phyloP scores from a whole-genome alignment of 1,140 invertebrate species.

The Solen grandis region DNA sequence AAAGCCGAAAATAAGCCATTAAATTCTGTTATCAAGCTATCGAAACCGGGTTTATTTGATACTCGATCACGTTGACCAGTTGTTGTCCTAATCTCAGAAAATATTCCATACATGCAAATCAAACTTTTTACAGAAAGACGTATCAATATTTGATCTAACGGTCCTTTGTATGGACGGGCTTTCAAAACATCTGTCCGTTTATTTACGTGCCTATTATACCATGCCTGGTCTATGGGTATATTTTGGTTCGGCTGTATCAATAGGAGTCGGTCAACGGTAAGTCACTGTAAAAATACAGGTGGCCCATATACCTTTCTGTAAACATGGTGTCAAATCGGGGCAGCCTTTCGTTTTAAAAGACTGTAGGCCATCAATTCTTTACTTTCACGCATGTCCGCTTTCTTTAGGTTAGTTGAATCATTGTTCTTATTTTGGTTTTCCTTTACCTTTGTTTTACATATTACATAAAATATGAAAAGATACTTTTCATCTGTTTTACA shows the following conservation, averaged over 20 bases:
- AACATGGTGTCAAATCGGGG: too few species aligned
- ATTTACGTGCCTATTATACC: slow-evolving; percentile 33
- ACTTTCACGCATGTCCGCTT: too few species aligned
- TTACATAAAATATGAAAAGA: too few species aligned
- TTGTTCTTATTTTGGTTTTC: too few species aligned
- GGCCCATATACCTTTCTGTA: too few species aligned
- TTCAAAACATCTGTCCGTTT: slow-evolving; percentile 44
- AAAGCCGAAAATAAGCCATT: slow-evolving; percentile 20
- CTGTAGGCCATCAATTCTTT: too few species aligned
- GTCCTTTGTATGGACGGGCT: slow-evolving; percentile 33
- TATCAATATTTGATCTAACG: slow-evolving; percentile 56
- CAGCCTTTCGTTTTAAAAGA: too few species aligned
- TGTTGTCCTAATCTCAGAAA: slow-evolving; percentile 51
- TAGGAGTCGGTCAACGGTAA: slow-evolving; percentile 28
- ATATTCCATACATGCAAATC: slow-evolving; percentile 51
- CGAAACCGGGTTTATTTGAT: slow-evolving; percentile 23
- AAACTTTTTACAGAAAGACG: slow-evolving; percentile 46
- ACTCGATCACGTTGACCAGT: slow-evolving; percentile 38
- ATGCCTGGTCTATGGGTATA: not conserved
- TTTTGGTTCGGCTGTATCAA: slow-evolving; percentile 9
- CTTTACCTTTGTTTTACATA: too few species aligned
- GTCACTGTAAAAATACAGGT: slow-evolving; percentile 38
- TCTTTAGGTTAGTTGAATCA: too few species aligned
- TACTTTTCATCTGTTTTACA: too few species aligned
- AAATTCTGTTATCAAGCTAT: not conserved